Base-by-base conservation (phyloP, 2,113 vertebrate genomes). In the Aix galericulata region DNA sequence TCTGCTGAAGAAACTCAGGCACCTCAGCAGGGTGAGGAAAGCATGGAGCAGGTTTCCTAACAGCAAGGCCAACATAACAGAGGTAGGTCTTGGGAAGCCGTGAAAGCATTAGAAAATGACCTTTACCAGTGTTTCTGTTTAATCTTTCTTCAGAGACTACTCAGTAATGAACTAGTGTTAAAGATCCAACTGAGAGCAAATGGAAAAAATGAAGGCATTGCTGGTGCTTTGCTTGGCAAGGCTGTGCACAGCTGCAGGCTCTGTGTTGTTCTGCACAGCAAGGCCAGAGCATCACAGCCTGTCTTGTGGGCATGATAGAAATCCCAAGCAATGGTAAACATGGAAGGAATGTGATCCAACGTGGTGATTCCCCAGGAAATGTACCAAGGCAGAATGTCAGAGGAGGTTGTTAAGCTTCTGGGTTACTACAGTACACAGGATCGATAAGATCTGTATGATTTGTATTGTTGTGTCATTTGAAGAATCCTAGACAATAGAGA, bases 1-100 rank as follows among this genome's bases (percentile, higher is more conserved):
- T 78, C 96, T 96, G 66, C 85, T 90, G 97, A 82, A 40, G 48
- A 44, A 62, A 34, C 34, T 26, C 1, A 4, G 20, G 44, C n/a
- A 48, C 38, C 32, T 78, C 48, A 21, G 2, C 4, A 5, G 17
- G 25, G 20, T 23, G 27, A 20, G 25, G 59, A 58, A 38, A 48
- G 18, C 12, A 4, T 2, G 4, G 22, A 27, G 16, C 3, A 1
- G 11, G 10, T 36, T 31, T 25, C 12, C 53, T 52, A 4, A 4
- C 17, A 23, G 40, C 25, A 4, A 68, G 42, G 4, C 21, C 20
- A 4, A 4, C 14, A 0, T 6, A 16, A 64, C 6, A 13, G 34
- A 34, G 17, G 11, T 6, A 10, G 12, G 29, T 5, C 27, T 55
- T 55, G 59, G 62, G 64, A 44, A 55, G 13, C 4, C 22, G 22